phyloP scores from a whole-genome alignment of 1,140 invertebrate species.

The Macrosteles quadrilineatus region DNA sequence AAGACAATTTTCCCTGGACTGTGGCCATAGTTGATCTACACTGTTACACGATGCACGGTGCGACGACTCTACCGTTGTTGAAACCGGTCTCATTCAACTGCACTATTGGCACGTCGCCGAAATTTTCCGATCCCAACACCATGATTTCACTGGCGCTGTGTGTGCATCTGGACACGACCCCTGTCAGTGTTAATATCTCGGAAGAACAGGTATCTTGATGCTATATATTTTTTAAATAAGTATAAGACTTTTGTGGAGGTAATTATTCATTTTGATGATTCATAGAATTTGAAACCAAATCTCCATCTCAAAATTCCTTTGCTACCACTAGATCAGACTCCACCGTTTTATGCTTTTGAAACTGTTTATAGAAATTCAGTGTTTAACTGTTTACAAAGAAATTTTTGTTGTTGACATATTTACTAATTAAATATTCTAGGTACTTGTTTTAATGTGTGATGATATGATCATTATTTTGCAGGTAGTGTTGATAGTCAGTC shows the following conservation, averaged over 20 bases:
- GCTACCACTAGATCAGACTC: too few species aligned
- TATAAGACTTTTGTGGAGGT: too few species aligned
- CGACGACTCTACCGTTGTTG: slow-evolving; percentile 53
- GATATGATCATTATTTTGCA: slow-evolving; percentile 23
- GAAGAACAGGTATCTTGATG: slow-evolving; percentile 52
- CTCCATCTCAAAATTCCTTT: too few species aligned
- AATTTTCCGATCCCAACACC: neutral
- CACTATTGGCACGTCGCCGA: slow-evolving; percentile 53
- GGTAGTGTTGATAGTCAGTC: slow-evolving; percentile 31
- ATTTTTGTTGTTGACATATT: too few species aligned
- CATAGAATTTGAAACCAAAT: too few species aligned
- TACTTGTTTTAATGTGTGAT: too few species aligned
- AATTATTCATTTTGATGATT: too few species aligned
- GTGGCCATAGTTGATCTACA: slow-evolving; percentile 56
- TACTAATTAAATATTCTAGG: too few species aligned
- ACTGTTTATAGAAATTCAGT: too few species aligned
- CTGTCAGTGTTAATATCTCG: slow-evolving; percentile 56
- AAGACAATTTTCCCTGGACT: slow-evolving; percentile 61
- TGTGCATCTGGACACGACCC: slow-evolving; percentile 60
- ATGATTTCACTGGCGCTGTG: slow-evolving; percentile 55
- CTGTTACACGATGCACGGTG: slow-evolving; percentile 55
- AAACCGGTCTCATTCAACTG: slow-evolving; percentile 60
- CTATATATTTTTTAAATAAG: too few species aligned
- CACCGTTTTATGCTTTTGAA: too few species aligned
- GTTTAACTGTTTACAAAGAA: too few species aligned